Base-by-base conservation (phyloP, 2,797 vertebrate genomes). In the Trematomus bernacchii region DNA sequence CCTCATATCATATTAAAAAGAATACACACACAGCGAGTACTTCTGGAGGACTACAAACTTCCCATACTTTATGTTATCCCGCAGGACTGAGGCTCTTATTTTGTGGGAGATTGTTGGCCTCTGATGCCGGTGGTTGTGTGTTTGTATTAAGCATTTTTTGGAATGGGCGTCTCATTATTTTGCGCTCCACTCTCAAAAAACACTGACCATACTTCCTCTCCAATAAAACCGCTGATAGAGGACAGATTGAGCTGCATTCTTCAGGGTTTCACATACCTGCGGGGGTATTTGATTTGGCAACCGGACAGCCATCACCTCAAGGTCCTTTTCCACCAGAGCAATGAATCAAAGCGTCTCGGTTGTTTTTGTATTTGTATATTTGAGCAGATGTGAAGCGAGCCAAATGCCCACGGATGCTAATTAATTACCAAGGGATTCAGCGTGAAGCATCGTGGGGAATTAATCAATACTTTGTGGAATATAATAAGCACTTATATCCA, bases 251-350 rank as follows among this genome's bases (percentile, higher is more conserved):
- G 76, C 77, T 42, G 50, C 47, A 73, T 73, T 91, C 87, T 85
- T 79, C 72, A 71, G 63, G 77, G 73, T 89, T 91, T 86, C 69
- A 52, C 75, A 79, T 80, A 87, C 87, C 89, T 91, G 82, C 80
- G 55, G 78, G 82, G 58, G 50, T 92, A 84, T 92, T 93, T 91
- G 71, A 85, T 90, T 93, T 94, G 92, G 91, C 92, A 89, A 65
- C 54, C 21, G 71, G 77, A 67, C 74, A 82, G 71, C 76, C 75
- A 42, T 85, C 76, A 84, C 79, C 78, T 85, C 72, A 4, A 87
- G 85, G 77, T 76, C 82, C 42, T 80, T 66, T 71, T 83, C 76
- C 78, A 79, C 66, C 4, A 58, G 64, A 78, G 77, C 75, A 87
- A 92, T 87, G 76, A 84, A 87, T 92, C 85, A 88, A 75, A 82